phyloP scores from a whole-genome alignment of 2,797 vertebrate species.

The Dermochelys coriacea region DNA sequence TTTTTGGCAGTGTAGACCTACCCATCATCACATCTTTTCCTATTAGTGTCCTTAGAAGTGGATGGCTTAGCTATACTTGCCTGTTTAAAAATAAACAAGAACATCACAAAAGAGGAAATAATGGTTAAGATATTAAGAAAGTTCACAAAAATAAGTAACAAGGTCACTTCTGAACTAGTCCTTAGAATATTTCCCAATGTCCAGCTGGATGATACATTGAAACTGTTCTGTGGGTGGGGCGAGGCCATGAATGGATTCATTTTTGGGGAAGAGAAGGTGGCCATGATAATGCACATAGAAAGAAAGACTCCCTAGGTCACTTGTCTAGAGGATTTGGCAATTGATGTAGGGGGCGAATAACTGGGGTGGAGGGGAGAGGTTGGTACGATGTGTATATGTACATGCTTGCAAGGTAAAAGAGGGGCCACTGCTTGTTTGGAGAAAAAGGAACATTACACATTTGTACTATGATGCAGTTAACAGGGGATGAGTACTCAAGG shows the following conservation, averaged over 20 bases:
- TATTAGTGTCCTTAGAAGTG: neutral
- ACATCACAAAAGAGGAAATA: neutral
- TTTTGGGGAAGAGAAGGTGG: neutral
- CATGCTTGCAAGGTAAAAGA: neutral
- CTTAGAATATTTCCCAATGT: neutral
- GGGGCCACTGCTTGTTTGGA: neutral
- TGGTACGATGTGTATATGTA: neutral
- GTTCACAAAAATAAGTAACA: neutral
- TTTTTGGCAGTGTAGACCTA: no score
- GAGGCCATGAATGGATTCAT: neutral
- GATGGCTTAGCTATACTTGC: neutral
- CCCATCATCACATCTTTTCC: neutral
- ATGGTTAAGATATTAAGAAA: neutral
- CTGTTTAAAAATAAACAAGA: neutral
- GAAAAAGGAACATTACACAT: neutral
- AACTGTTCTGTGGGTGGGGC: neutral
- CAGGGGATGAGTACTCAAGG: neutral
- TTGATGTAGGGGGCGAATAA: neutral
- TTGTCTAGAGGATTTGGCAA: neutral
- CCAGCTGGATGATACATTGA: neutral
- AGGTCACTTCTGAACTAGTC: neutral
- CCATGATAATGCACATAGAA: neutral
- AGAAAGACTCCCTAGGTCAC: neutral
- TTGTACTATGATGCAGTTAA: neutral
- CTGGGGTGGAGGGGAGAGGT: neutral